phyloP scores from a whole-genome alignment of 2,113 vertebrate species.

The Channa argus region DNA sequence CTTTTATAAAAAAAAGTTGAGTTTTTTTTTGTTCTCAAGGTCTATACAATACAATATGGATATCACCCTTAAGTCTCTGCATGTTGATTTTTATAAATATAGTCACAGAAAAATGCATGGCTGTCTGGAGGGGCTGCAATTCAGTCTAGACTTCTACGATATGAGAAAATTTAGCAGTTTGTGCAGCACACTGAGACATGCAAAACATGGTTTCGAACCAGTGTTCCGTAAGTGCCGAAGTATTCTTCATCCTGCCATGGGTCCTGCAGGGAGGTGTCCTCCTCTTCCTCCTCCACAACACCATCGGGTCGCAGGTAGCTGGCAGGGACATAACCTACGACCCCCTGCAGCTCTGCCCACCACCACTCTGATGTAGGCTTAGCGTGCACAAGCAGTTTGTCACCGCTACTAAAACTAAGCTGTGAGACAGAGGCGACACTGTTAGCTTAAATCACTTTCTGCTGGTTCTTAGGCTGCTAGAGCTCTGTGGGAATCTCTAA shows the following conservation, averaged over 20 bases:
- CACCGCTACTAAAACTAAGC: conserved; percentile 68
- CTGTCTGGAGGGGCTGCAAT: not conserved
- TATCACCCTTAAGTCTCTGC: not conserved
- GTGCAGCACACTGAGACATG: not conserved
- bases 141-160: not conserved
- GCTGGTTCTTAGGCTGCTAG: not conserved
- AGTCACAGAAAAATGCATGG: not conserved
- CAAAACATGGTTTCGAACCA: conserved; percentile 65
- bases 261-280: conserved; percentile 68
- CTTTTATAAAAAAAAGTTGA: no score
- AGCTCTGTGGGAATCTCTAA: conserved; percentile 23
- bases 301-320: conserved; percentile 66
- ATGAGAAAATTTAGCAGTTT: not conserved
- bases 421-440: conserved; percentile 1
- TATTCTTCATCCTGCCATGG: conserved; percentile 88
- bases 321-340: conserved; percentile 83
- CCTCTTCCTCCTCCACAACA: conserved; percentile 65
- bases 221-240: conserved; percentile 84
- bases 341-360: conserved; percentile 82
- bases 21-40: no score
- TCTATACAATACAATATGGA: no score
- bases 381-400: conserved; percentile 71
- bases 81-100: not conserved
- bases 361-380: conserved; percentile 83
- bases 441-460: no score